Base-by-base conservation (phyloP, 53 echinoderm and acorn worm genomes). In the Luidia sarsii region DNA sequence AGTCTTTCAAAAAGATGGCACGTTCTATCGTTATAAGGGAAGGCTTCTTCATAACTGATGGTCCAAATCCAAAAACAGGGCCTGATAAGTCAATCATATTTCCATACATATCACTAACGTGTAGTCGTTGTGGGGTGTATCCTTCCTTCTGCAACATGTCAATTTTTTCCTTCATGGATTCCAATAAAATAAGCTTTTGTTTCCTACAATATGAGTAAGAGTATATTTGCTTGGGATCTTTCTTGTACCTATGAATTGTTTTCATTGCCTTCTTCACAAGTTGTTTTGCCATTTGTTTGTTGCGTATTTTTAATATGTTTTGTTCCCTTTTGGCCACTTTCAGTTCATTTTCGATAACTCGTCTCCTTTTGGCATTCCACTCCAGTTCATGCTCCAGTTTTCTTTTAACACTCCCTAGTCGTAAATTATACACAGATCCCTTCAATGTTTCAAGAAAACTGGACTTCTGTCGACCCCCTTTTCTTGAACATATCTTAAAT, bases 311-410 rank as follows among this genome's bases (percentile, higher is more conserved):
- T 23, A 75, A 4, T 2, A 64, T 16, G 8, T 43, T 43, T 14
- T 28, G n/a, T 39, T 82, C 48, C 22, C 38, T 63, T 51, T 39
- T 22, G 10, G 57, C 36, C 36, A 21, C 35, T 43, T 43, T 80
- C 19, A 69, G 20, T 43, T 57, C 64, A 19, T 80, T 37, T 59
- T 87, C 80, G 19, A 57, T 39, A 49, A 87, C 48, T 28, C 80
- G 77, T 30, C 60, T 27, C 35, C 74, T 31, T 45, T 82, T 82
- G 21, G 55, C 71, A 53, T 88, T 70, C 35, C 43, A 21, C 54
- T 71, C 75, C 19, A 88, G 30, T 27, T 88, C 82, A 82, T 37
- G 27, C 33, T 88, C 82, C 11, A 71, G 21, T 81, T 88, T 81
- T 43, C 88, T 63, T 63, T 82, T 88, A 33, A 82, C 50, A 18